A percentile compares a stretch with the other conserved stretches of the same genome.
Evolutionary conservation across 1,140 invertebrate species (phyloP).

Genomic region (Paraescarpia echinospica): DNA sequence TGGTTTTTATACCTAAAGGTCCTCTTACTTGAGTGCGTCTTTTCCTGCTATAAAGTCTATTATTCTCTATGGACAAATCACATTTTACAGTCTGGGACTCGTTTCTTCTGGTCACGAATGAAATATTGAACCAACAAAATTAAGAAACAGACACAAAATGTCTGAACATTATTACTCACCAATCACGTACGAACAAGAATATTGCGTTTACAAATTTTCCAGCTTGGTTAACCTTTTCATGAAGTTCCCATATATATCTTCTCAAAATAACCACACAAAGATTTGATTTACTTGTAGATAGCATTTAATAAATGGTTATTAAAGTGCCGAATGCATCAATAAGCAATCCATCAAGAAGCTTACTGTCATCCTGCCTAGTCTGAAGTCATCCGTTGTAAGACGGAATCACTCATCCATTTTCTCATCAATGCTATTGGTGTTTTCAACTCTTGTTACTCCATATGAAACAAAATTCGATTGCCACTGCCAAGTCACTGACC

Average conservation of each 20-base stretch:
- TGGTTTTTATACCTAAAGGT: not conserved
- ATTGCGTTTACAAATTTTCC: not conserved
- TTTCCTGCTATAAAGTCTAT: not conserved
- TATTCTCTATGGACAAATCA: not conserved
- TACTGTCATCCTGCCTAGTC: not conserved
- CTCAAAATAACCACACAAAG: not conserved
- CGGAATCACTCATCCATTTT: not conserved
- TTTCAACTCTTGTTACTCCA: not conserved
- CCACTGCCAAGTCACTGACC: not conserved
- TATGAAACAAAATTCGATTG: not conserved
- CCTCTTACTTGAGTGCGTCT: not conserved
- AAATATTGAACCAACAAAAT: no score
- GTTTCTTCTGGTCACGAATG: not conserved
- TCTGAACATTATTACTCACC: not conserved
- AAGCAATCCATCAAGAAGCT: not conserved
- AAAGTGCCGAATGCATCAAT: not conserved
- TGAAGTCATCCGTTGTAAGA: not conserved
- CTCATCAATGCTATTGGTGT: not conserved
- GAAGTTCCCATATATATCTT: not conserved
- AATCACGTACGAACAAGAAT: not conserved
- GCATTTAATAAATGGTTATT: not conserved
- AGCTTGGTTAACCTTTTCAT: not conserved
- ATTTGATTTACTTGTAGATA: not conserved
- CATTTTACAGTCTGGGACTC: not conserved
- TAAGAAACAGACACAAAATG: not conserved